phyloP scores from a whole-genome alignment of 2,113 vertebrate genomes.

The Chrysemys picta region DNA sequence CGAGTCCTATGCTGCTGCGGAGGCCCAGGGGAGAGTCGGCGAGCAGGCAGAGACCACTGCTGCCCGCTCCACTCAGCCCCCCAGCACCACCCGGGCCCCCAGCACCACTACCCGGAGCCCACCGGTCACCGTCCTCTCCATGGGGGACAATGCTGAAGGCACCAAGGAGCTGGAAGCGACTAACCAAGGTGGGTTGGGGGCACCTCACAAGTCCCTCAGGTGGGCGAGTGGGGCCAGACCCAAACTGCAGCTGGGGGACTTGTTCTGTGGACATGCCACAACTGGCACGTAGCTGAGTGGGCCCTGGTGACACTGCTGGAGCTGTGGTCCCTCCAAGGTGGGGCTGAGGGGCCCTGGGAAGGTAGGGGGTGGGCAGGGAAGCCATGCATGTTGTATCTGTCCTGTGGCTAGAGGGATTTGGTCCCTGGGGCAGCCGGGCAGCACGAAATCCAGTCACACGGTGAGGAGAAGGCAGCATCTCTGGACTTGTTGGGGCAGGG shows the following conservation, averaged over 20 bases:
- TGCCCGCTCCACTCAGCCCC: background rate
- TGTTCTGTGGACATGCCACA: background rate
- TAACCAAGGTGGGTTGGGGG: conserved; percentile 69
- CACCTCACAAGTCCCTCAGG: fast-evolving
- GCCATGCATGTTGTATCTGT: background rate
- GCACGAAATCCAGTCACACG: background rate
- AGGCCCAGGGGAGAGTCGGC: conserved; percentile 19
- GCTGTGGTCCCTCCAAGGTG: too few species aligned
- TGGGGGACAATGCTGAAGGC: background rate
- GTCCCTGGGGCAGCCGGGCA: background rate
- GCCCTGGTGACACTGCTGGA: background rate
- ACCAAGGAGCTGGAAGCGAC: background rate
- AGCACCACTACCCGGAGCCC: conserved; percentile 16
- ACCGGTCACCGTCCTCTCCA: fast-evolving
- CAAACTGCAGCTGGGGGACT: background rate
- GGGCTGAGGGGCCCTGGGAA: background rate
- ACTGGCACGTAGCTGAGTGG: background rate
- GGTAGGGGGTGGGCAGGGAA: background rate
- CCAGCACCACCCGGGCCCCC: conserved; percentile 15
- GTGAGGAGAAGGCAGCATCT: background rate
- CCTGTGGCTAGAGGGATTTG: background rate
- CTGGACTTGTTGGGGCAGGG: background rate
- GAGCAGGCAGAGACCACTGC: background rate
- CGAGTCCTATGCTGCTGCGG: conserved; percentile 41
- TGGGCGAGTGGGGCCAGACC: fast-evolving